phyloP scores from a whole-genome alignment of 2,797 vertebrate genomes.

The Cuculus canorus region DNA sequence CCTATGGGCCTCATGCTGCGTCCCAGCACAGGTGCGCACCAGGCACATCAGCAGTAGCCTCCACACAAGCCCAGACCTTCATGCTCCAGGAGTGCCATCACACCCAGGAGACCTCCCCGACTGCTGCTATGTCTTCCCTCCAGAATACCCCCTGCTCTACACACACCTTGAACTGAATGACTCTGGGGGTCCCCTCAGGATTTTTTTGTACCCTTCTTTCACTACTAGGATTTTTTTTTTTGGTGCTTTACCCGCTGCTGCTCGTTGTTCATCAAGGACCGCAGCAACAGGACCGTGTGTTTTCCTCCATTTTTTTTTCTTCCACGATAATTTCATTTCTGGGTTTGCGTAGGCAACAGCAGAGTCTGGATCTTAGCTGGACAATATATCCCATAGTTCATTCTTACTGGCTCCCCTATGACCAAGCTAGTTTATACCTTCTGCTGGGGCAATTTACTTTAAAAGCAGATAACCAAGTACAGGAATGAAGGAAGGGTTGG shows the following conservation, averaged over 20 bases:
- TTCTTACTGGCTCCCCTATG: background rate
- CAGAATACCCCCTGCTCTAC: background rate
- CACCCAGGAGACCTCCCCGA: background rate
- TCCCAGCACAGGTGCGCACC: fast-evolving
- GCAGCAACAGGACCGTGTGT: background rate
- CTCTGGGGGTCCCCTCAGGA: background rate
- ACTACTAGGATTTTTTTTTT: background rate
- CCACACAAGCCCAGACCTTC: background rate
- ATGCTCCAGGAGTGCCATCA: background rate
- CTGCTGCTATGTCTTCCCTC: background rate
- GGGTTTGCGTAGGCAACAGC: background rate
- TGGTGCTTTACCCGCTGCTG: background rate
- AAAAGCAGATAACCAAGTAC: background rate
- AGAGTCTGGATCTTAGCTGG: background rate
- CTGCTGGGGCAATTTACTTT: background rate
- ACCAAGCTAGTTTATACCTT: background rate
- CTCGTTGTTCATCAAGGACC: background rate
- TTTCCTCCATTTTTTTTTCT: background rate
- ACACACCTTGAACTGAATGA: background rate
- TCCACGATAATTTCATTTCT: background rate
- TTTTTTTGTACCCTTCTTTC: background rate
- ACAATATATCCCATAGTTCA: background rate
- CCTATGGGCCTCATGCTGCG: no score
- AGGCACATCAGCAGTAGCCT: background rate
- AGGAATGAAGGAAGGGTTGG: background rate